phyloP scores from a whole-genome alignment of 1,140 invertebrate genomes.

The Metopolophium dirhodum region DNA sequence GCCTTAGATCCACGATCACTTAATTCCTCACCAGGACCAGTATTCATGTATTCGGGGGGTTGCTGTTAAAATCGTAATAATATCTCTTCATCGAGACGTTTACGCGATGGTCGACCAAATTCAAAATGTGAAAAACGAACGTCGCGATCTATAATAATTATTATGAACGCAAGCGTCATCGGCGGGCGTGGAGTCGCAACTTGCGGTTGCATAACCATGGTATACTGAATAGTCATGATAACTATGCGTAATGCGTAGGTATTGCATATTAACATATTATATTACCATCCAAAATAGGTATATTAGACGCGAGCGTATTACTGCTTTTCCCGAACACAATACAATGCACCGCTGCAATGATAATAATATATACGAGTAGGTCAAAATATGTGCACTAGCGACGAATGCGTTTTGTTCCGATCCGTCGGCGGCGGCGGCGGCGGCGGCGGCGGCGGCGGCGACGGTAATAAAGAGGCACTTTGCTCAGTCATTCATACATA shows the following conservation, averaged over 20 bases:
- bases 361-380: not conserved
- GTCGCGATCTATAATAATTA: not conserved
- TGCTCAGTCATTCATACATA: not conserved
- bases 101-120: not conserved
- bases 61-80: not conserved
- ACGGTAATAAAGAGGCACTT: not conserved
- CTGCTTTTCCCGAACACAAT: not conserved
- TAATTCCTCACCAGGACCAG: no score
- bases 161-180: not conserved
- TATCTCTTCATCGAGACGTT: not conserved
- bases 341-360: not conserved
- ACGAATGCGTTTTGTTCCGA: constrained; percentile 17
- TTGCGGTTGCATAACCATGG: not conserved
- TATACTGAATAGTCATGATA: no score
- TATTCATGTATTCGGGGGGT: no score
- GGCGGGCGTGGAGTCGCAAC: not conserved
- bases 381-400: not conserved
- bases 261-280: not conserved
- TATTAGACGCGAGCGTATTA: not conserved
- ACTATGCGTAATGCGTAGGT: not conserved
- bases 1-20: no score
- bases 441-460: not conserved
- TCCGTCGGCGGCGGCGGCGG: not conserved
- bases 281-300: not conserved
- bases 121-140: not conserved